These are phyloP conservation scores for Danio choprae DNA, from an alignment of 2,797 vertebrate genomes.

Conservation along the genomic window DNA sequence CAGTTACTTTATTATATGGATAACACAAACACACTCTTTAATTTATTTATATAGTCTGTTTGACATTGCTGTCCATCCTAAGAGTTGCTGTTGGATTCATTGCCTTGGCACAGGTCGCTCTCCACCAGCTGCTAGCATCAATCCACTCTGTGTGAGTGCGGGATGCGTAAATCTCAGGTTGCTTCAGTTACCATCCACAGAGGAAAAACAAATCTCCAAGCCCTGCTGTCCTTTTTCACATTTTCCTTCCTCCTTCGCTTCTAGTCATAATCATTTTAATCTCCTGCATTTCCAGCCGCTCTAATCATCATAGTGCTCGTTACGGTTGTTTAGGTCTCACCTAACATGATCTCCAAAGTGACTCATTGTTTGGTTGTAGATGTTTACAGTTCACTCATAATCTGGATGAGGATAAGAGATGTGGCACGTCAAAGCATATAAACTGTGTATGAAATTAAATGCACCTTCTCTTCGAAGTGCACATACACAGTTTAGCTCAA, in stretches of 20 bases:
- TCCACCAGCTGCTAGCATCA: constrained; percentile 53
- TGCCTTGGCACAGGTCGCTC: constrained; percentile 47
- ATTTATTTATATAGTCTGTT: constrained; percentile 39
- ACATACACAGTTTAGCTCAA: constrained; percentile 24
- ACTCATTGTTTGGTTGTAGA: constrained; percentile 2
- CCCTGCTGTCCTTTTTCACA: constrained; percentile 33
- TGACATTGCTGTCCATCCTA: constrained; percentile 36
- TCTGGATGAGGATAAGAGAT: constrained; percentile 29
- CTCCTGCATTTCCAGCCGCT: background rate
- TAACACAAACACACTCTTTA: constrained; percentile 2
- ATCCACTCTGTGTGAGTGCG: constrained; percentile 49
- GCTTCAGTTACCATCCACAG: constrained; percentile 57
- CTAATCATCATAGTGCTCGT: constrained; percentile 33
- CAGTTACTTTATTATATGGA: background rate
- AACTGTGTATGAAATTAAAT: constrained; percentile 32
- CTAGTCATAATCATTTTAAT: constrained; percentile 9
- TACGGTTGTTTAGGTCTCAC: constrained; percentile 31
- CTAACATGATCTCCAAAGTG: constrained; percentile 24
- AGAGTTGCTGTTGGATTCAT: constrained; percentile 29
- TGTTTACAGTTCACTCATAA: constrained; percentile 9
- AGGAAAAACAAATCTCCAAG: constrained; percentile 54
- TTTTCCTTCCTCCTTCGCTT: constrained; percentile 8
- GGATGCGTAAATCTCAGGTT: constrained; percentile 61
- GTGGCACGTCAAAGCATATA: constrained; percentile 14
- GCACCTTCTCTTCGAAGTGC: constrained; percentile 21